Evolutionary conservation across 2,797 vertebrate species (phyloP).

Genomic region (Oreochromis mossambicus): DNA sequence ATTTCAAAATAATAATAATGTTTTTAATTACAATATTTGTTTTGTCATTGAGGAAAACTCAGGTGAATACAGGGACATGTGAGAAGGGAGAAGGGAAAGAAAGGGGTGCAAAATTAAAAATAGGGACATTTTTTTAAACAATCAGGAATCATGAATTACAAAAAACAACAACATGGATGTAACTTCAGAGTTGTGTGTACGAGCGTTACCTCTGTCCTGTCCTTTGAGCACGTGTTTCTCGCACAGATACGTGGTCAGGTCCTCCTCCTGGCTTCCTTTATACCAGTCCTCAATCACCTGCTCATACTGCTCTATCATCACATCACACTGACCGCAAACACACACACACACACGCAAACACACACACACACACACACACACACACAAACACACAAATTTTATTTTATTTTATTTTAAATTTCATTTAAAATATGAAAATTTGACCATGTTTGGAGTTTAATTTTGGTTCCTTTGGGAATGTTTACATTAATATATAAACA

Average conservation of each 20-base stretch:
- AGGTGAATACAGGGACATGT: not conserved
- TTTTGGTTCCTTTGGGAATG: not conserved
- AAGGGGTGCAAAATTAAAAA: not conserved
- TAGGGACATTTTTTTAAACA: not conserved
- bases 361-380: not conserved
- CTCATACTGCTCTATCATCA: conserved; percentile 91
- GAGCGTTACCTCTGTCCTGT: conserved; percentile 68
- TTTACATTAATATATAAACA: not conserved
- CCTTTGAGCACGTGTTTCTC: conserved; percentile 91
- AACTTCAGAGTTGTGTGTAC: not conserved
- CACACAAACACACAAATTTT: not conserved
- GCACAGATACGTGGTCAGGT: conserved; percentile 88
- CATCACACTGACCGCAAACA: conserved; percentile 80
- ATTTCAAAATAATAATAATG: not conserved
- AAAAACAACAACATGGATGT: not conserved
- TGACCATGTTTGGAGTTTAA: not conserved
- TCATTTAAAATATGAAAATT: not conserved
- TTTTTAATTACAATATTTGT: not conserved
- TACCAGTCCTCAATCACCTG: conserved; percentile 98
- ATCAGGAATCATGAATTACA: not conserved
- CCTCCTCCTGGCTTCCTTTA: conserved; percentile 87
- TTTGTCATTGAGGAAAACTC: not conserved
- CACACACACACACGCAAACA: not conserved
- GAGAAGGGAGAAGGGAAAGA: not conserved
- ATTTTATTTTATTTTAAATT: too few species aligned